Evolutionary conservation across 2,888 invertebrate genomes (phyloP).

Genomic region (Artemia sinica): DNA sequence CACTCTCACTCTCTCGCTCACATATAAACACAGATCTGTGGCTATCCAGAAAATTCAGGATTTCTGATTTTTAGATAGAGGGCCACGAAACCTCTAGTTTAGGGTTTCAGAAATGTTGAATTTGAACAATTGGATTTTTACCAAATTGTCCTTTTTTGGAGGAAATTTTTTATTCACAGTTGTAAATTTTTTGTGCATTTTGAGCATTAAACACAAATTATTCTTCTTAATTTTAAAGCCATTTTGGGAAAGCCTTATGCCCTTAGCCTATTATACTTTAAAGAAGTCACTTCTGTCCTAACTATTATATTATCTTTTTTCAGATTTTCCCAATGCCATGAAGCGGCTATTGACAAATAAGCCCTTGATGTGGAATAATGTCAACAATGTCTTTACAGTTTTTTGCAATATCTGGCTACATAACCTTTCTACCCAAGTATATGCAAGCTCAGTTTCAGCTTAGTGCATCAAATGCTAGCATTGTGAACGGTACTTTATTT

Average conservation of each 20-base stretch:
- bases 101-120: too few relatives aligned
- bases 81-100: too few relatives aligned
- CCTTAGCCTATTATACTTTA: not conserved
- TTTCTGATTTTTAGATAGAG: too few relatives aligned
- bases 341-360: conserved; percentile 45
- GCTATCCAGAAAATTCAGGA: too few relatives aligned
- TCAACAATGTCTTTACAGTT: conserved; percentile 47
- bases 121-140: too few relatives aligned
- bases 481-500: conserved; percentile 42
- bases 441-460: conserved; percentile 53
- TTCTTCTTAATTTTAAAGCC: not conserved
- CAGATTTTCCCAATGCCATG: conserved; percentile 42
- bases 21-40: too few relatives aligned
- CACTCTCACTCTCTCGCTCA: too few relatives aligned
- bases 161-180: too few relatives aligned
- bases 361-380: conserved; percentile 45
- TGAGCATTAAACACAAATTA: not conserved
- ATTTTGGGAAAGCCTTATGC: not conserved
- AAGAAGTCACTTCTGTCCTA: not conserved
- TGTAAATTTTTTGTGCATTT: too few relatives aligned
- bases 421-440: conserved; percentile 54
- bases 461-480: conserved; percentile 46
- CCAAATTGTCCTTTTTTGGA: too few relatives aligned
- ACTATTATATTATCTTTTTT: conserved; percentile 22
- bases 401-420: conserved; percentile 37